Conservation (phyloP, 2,797 vertebrate species). For the Kryptopterus vitreolus region DNA sequence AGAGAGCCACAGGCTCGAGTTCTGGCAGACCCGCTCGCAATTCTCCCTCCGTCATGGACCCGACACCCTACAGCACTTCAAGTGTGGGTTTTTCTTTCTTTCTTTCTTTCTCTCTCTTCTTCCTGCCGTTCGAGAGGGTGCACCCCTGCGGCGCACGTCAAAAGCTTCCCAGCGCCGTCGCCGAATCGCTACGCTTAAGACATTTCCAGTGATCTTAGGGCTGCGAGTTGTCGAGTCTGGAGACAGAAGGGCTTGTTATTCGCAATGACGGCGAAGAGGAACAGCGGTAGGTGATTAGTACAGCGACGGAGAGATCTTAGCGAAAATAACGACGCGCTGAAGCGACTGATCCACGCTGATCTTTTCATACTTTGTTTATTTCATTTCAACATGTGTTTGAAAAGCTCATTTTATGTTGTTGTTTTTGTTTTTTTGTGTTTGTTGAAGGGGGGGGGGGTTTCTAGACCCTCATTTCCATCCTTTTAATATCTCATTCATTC, state of each 20-base stretch:
- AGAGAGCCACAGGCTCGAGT: conserved; percentile 70
- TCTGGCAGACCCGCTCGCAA: conserved; percentile 66
- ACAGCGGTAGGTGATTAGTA: not conserved
- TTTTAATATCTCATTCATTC: too few species aligned
- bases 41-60: conserved; percentile 69
- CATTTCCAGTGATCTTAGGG: conserved; percentile 24
- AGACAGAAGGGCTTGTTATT: conserved; percentile 17
- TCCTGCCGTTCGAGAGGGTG: conserved; percentile 49
- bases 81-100: conserved; percentile 66
- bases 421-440: too few species aligned
- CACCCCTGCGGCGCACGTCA: conserved; percentile 24
- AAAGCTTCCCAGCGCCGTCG: conserved; percentile 44
- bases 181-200: conserved; percentile 35
- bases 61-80: conserved; percentile 64
- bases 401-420: too few species aligned
- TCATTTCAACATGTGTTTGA: too few species aligned
- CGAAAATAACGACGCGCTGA: not conserved
- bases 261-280: not conserved
- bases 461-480: too few species aligned
- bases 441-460: too few species aligned
- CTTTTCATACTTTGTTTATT: too few species aligned
- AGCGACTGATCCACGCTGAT: not conserved
- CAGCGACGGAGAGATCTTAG: too few species aligned
- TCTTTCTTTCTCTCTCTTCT: not conserved
- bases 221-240: conserved; percentile 17